phyloP scores from a whole-genome alignment of 2,888 invertebrate genomes.

The Glyphotaelius pellucidus region DNA sequence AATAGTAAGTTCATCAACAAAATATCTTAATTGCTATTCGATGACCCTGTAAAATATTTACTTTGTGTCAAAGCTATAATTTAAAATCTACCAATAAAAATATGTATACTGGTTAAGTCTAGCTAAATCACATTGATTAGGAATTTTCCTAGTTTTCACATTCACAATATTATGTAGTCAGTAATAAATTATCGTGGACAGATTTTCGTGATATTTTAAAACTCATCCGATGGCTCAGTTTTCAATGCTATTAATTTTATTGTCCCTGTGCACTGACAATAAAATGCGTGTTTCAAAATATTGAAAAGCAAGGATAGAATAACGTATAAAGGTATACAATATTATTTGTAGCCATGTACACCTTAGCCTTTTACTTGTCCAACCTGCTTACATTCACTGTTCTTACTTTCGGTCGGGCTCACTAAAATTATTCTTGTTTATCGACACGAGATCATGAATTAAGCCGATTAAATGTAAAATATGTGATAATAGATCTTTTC shows the following conservation, averaged over 20 bases:
- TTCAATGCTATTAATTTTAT: not conserved
- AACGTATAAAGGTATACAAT: not conserved
- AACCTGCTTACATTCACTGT: no score
- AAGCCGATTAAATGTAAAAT: no score
- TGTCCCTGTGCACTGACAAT: not conserved
- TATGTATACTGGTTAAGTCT: not conserved
- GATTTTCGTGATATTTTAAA: not conserved
- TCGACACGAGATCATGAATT: no score
- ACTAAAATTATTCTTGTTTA: not conserved
- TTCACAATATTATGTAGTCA: not conserved
- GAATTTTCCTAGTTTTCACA: not conserved
- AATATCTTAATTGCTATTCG: not conserved
- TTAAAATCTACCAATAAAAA: not conserved
- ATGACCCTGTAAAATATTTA: not conserved
- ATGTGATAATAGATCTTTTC: not conserved
- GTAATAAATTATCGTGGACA: not conserved
- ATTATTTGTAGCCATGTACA: not conserved
- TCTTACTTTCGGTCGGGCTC: not conserved
- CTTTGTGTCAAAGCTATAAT: not conserved
- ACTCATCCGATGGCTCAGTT: not conserved
- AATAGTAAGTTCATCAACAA: constrained; percentile 87
- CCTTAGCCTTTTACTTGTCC: not conserved
- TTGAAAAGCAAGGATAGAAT: not conserved
- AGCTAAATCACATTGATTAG: not conserved
- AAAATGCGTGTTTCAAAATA: not conserved